Evolutionary conservation across 1,140 invertebrate species (phyloP).

Genomic region (Eufriesea mexicana): DNA sequence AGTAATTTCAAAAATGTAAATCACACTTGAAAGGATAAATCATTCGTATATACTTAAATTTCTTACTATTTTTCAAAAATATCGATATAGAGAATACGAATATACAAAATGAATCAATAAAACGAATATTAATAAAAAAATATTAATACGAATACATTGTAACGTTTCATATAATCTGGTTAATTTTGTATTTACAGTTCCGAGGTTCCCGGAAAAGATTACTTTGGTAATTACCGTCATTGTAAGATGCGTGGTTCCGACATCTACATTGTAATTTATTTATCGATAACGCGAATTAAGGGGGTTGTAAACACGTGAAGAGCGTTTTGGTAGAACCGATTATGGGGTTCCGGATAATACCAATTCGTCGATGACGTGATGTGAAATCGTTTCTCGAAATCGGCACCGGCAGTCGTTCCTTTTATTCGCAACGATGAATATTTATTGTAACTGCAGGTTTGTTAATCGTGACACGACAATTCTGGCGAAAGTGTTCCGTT

Average conservation of each 20-base stretch:
- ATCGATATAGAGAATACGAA: too few species aligned
- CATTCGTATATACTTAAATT: background rate
- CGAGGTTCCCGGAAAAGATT: slow-evolving; percentile 16
- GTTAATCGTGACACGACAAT: slow-evolving; percentile 34
- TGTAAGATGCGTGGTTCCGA: background rate
- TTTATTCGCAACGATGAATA: slow-evolving; percentile 36
- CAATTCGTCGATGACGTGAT: slow-evolving; percentile 39
- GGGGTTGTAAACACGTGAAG: background rate
- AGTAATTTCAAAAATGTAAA: background rate
- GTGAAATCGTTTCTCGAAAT: slow-evolving; percentile 51
- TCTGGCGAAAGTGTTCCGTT: slow-evolving; percentile 33
- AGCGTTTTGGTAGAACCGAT: slow-evolving; percentile 26
- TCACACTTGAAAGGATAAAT: background rate
- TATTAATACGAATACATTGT: too few species aligned
- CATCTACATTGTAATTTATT: slow-evolving; percentile 10
- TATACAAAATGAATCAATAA: too few species aligned
- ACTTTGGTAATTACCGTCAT: background rate
- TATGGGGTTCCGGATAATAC: slow-evolving; percentile 42
- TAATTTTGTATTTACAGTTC: background rate
- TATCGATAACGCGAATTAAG: slow-evolving; percentile 10
- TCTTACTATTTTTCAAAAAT: background rate
- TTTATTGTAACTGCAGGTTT: slow-evolving; percentile 33
- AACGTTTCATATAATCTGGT: background rate
- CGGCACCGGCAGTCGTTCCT: slow-evolving; percentile 6
- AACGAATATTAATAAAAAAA: too few species aligned